Conservation (phyloP, 2,113 vertebrate species). For the Pangasianodon gigas region DNA sequence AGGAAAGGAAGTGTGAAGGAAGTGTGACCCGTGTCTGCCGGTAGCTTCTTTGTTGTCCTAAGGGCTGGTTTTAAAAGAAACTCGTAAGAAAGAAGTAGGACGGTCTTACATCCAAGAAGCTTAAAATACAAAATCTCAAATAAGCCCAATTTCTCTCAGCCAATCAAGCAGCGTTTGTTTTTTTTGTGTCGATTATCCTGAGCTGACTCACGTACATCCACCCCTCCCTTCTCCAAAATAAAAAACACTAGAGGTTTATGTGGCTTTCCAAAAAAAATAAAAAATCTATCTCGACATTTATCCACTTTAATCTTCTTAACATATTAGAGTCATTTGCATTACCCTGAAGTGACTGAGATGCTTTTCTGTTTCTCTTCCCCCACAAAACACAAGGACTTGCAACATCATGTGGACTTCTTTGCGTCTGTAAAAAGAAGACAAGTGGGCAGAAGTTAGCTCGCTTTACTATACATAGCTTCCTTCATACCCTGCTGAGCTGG, state of each 20-base stretch:
- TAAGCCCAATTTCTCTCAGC: slow-evolving; percentile 77
- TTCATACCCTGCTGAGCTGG: slow-evolving; percentile 51
- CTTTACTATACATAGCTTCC: slow-evolving; percentile 61
- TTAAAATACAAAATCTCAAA: slow-evolving; percentile 80
- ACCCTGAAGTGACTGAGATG: slow-evolving; percentile 79
- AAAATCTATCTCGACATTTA: slow-evolving; percentile 83
- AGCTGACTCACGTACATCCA: slow-evolving; percentile 74
- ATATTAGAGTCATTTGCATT: slow-evolving; percentile 84
- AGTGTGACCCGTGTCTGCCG: slow-evolving; percentile 70
- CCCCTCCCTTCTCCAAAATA: slow-evolving; percentile 69
- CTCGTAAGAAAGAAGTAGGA: slow-evolving; percentile 80
- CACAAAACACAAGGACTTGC: slow-evolving; percentile 71
- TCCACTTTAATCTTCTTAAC: slow-evolving; percentile 85
- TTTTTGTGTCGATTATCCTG: slow-evolving; percentile 70
- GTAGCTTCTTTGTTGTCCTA: slow-evolving; percentile 74
- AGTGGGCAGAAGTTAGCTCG: slow-evolving; percentile 74
- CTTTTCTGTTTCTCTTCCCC: slow-evolving; percentile 69
- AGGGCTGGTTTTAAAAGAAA: slow-evolving; percentile 74
- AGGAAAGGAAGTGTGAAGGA: slow-evolving; percentile 60
- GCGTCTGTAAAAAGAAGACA: slow-evolving; percentile 63
- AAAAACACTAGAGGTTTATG: slow-evolving; percentile 80
- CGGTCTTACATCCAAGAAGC: slow-evolving; percentile 81
- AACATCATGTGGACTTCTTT: slow-evolving; percentile 74
- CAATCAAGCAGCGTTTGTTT: slow-evolving; percentile 62
- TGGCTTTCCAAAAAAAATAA: slow-evolving; percentile 66